A percentile compares a stretch with the other conserved stretches of the same genome.
Evolutionary conservation across 2,113 vertebrate species (phyloP).

Genomic region (Serilophus lunatus): DNA sequence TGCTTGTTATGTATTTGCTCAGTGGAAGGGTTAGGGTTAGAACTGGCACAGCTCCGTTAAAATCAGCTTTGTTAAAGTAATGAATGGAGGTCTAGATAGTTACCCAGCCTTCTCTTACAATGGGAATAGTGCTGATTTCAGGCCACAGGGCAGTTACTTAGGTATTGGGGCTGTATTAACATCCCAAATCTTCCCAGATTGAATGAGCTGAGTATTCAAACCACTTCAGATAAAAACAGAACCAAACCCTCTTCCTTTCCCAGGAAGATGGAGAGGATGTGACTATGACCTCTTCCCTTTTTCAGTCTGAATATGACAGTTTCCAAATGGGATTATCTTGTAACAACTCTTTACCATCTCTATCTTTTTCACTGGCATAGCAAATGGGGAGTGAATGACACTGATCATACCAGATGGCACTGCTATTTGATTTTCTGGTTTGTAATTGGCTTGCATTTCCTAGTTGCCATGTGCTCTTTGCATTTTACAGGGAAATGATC

Average conservation of each 20-base stretch:
- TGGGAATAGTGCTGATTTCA: neutral
- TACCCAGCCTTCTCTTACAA: neutral
- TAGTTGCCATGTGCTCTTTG: neutral
- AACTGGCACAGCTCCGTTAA: neutral
- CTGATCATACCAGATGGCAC: neutral
- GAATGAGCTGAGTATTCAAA: neutral
- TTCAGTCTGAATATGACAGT: neutral
- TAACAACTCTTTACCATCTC: neutral
- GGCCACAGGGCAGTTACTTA: accelerated
- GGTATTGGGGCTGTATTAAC: neutral
- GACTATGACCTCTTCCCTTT: neutral
- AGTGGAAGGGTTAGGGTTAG: neutral
- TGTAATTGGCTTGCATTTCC: neutral
- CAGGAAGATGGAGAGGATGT: neutral
- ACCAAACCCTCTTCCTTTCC: neutral
- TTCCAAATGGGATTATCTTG: neutral
- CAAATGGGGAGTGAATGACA: neutral
- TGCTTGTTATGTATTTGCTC: neutral
- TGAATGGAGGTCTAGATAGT: neutral
- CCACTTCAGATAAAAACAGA: neutral
- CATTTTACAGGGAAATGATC: neutral
- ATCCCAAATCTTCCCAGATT: neutral
- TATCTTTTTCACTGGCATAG: neutral
- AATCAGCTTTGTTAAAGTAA: neutral
- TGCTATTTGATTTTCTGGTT: neutral